Percentiles rank a stretch among this genome's conserved stretches.
These are phyloP conservation scores for Halictus quadricinctus DNA, from an alignment of 2,888 invertebrate genomes.

Conservation along the genomic window DNA sequence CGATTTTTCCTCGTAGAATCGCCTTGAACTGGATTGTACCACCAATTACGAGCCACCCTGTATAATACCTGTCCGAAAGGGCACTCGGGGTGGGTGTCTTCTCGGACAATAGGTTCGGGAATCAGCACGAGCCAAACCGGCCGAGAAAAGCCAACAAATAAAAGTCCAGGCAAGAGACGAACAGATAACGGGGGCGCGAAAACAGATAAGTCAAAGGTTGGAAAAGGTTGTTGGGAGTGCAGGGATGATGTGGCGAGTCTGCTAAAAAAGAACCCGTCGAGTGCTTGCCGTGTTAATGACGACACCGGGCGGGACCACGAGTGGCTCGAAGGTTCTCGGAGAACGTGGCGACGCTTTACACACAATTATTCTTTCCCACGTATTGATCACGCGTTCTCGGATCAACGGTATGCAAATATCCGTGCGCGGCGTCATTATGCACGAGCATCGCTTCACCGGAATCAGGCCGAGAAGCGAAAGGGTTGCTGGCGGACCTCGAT, in stretches of 20 bases:
- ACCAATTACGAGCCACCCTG: not conserved
- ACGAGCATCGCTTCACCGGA: not conserved
- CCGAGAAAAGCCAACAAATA: slow-evolving; percentile 48
- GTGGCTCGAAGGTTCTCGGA: slow-evolving; percentile 17
- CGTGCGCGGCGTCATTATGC: slow-evolving; percentile 11
- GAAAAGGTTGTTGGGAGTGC: not conserved
- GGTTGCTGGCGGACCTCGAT: not conserved
- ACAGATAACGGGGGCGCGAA: slow-evolving; percentile 51
- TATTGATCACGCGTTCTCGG: slow-evolving; percentile 16
- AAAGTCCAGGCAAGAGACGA: slow-evolving; percentile 34
- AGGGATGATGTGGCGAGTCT: not conserved
- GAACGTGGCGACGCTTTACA: slow-evolving; percentile 8
- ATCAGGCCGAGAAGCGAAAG: not conserved
- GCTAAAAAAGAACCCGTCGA: slow-evolving; percentile 15
- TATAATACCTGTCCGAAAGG: slow-evolving; percentile 45
- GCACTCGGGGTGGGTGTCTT: slow-evolving; percentile 9
- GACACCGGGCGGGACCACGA: slow-evolving; percentile 32
- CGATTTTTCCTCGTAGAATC: not conserved
- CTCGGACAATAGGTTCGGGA: slow-evolving; percentile 54
- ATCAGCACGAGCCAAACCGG: slow-evolving; percentile 55
- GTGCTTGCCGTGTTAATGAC: slow-evolving; percentile 50
- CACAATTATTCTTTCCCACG: slow-evolving; percentile 26
- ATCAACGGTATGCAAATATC: slow-evolving; percentile 1
- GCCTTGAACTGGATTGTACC: not conserved
- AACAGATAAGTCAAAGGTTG: slow-evolving; percentile 46